Conservation (phyloP, 1,140 invertebrate species). For the Magallana gigas region DNA sequence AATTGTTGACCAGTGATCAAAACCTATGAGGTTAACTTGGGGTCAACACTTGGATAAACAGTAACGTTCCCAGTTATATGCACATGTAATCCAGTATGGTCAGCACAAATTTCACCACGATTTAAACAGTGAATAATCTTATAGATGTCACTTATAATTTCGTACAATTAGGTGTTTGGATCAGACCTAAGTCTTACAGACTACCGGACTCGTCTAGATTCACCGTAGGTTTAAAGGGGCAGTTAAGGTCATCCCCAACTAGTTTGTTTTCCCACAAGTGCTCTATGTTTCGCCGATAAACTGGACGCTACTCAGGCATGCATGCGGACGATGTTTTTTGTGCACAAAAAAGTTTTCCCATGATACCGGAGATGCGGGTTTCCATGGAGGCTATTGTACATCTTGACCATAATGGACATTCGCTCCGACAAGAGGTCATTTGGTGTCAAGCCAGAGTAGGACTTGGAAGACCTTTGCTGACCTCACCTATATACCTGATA, state of each 20-base stretch:
- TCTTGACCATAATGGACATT: conserved; percentile 55
- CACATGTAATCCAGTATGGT: conserved; percentile 16
- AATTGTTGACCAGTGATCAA: conserved; percentile 37
- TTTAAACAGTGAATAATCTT: background rate
- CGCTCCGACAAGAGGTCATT: conserved; percentile 52
- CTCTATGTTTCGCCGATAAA: conserved; percentile 25
- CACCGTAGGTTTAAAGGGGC: conserved; percentile 24
- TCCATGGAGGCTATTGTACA: conserved; percentile 45
- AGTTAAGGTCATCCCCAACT: conserved; percentile 35
- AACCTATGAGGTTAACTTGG: conserved; percentile 28
- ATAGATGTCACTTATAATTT: background rate
- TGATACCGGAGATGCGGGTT: conserved; percentile 42
- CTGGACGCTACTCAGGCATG: conserved; percentile 35
- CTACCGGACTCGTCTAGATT: background rate
- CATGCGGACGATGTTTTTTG: conserved; percentile 37
- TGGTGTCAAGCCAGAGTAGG: conserved; percentile 50
- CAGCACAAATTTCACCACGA: conserved; percentile 13
- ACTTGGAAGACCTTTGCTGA: conserved; percentile 55
- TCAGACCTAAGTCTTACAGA: background rate
- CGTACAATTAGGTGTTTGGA: background rate
- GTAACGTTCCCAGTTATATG: conserved; percentile 1
- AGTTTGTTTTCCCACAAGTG: conserved; percentile 37
- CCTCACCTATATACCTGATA: conserved; percentile 44
- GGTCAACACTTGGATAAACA: conserved; percentile 30
- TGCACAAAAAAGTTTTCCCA: conserved; percentile 57